Base-by-base conservation (phyloP, 2,888 invertebrate genomes). In the Notocelia uddmanniana region DNA sequence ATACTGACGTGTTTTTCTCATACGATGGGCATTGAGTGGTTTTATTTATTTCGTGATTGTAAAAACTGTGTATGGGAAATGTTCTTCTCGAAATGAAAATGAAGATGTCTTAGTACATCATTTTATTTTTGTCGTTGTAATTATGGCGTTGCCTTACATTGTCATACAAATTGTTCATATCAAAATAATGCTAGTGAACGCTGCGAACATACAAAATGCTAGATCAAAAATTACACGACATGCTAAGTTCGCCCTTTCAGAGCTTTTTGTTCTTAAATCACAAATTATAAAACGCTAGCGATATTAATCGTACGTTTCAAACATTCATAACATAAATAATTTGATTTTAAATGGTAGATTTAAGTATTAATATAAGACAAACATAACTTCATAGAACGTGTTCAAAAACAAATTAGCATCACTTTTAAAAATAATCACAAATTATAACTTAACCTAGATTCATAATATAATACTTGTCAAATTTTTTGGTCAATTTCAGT, bases 381-480 rank as follows among this genome's bases (percentile, higher is more conserved):
- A 67, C 60, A 59, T 67, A 72, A 68, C 72, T 15, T 59, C 45
- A 60, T 64, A 59, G 6, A 50, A 34, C 58, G 50, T 54, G 26
- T 55, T 55, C 41, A n/a, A 64, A 64, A 70, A 64, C 55, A 68
- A 68, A 54, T 60, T 72, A 68, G 62, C 48, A 50, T 72, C 55
- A 54, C 66, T 62, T 58, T 21, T 55, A 48, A 60, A 59, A 73
- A 69, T 63, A 63, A 74, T 74, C 70, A 74, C 70, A 71, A 71
- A 58, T 71, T 64, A 69, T 55, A 72, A 67, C 64, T 73, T 76
- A 78, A 71, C 31, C 76, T 80, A 81, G 68, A 78, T 79, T 78
- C 76, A 74, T 75, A 77, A 64, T 68, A 74, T 81, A 81, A 83
- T 83, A 83, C 81, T 81, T 79, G 75, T 80, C 74, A 75, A 77